Base-by-base conservation (phyloP, 2,797 vertebrate species). In the Hippoglossus hippoglossus region DNA sequence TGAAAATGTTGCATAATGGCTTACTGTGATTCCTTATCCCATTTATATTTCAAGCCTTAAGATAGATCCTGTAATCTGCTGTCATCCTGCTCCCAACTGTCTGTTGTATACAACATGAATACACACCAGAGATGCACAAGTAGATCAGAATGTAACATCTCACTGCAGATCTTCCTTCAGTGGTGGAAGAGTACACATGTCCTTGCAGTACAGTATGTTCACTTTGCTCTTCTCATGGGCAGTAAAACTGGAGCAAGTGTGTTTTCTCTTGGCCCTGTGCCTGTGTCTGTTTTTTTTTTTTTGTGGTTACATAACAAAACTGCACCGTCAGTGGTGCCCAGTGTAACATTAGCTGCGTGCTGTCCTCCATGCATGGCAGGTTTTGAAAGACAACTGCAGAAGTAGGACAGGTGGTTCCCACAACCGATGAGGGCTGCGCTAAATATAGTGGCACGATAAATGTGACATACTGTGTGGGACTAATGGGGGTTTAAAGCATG, bases 381-480 rank as follows among this genome's bases (percentile, higher is more conserved):
- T 76, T 71, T 64, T 46, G 11, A 64, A 59, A 58, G 41, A 63
- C 60, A 24, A 54, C 65, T 24, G 49, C 21, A 63, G 49, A 62
- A 31, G 44, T 46, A 16, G 44, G 18, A 22, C 49, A 41, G 52
- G 0, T 0, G 12, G 31, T 44, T 71, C 15, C 16, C 67, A 25
- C 24, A 52, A 15, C 5, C n/a, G 19, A 22, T 73, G 75, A 65
- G 53, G 47, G 18, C 24, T 28, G 24, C 0, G 24, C 79, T 86
- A 88, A 77, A 90, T 79, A 73, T 64, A 87, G 84, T 10, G 36
- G 12, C 57, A 73, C 68, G 56, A 79, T 60, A 54, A 59, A 50
- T 58, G 69, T 63, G 13, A 71, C 73, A 69, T 24, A 58, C 54
- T 67, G 73, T 44, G 59, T 65, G 49, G 61, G 72, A 74, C 75